phyloP scores from a whole-genome alignment of 2,888 invertebrate genomes.

The Arctia plantaginis region DNA sequence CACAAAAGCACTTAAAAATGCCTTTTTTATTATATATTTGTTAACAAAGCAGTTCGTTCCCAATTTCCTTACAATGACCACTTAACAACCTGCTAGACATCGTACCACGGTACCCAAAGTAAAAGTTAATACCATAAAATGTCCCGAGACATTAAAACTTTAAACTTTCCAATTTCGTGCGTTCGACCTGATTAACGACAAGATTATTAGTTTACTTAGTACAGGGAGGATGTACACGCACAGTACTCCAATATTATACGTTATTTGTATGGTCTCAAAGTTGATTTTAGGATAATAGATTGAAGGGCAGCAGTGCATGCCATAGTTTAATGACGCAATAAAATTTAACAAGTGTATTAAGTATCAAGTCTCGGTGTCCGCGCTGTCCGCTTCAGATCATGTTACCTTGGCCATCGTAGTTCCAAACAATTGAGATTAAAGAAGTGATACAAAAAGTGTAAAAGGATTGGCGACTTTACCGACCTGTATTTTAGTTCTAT shows the following conservation, averaged over 20 bases:
- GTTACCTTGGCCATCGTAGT: conserved; percentile 11
- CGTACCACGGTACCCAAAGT: conserved; percentile 38
- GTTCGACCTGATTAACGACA: conserved; percentile 65
- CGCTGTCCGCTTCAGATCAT: conserved; percentile 21
- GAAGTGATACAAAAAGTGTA: not conserved
- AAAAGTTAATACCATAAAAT: conserved; percentile 44
- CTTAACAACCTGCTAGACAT: not conserved
- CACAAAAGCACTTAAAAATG: no score
- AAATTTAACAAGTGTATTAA: conserved; percentile 60
- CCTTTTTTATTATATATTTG: not conserved
- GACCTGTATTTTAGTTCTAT: no score
- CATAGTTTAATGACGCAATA: conserved; percentile 61
- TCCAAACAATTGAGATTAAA: not conserved
- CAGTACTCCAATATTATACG: conserved; percentile 7
- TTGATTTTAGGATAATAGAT: conserved; percentile 19
- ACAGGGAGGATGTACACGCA: conserved; percentile 40
- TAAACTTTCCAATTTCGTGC: conserved; percentile 52
- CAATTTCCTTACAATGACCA: not conserved
- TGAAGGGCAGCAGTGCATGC: conserved; percentile 25
- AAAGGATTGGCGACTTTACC: not conserved
- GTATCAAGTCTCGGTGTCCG: conserved; percentile 47
- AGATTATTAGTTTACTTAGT: conserved; percentile 59
- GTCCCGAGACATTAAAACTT: conserved; percentile 48
- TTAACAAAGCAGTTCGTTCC: not conserved
- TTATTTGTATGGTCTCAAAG: not conserved